phyloP scores from a whole-genome alignment of 2,888 invertebrate species.

The Ornithoptera alexandrae region DNA sequence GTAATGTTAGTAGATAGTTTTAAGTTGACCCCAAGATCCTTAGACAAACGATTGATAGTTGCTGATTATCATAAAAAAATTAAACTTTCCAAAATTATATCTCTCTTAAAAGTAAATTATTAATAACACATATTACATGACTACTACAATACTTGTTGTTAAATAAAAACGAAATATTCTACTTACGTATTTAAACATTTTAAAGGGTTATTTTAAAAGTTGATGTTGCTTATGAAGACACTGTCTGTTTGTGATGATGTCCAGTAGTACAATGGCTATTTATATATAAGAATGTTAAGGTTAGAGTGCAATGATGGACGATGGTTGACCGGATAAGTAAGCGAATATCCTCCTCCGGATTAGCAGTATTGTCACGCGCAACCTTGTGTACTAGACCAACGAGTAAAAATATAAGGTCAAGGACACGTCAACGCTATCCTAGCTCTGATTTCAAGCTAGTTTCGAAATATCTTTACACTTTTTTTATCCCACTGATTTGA shows the following conservation, averaged over 20 bases:
- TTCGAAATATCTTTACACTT: not conserved
- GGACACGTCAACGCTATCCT: conserved; percentile 36
- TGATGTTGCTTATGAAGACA: conserved; percentile 34
- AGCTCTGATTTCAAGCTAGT: conserved; percentile 24
- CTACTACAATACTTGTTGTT: not conserved
- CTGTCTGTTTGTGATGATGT: conserved; percentile 38
- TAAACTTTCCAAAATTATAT: too few species aligned
- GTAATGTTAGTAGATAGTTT: too few species aligned
- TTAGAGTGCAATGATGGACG: conserved; percentile 42
- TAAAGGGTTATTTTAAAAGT: conserved; percentile 37
- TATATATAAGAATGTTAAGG: conserved; percentile 42
- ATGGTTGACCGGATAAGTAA: conserved; percentile 57
- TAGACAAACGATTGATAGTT: too few species aligned
- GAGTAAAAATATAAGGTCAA: conserved; percentile 55
- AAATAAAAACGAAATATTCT: conserved; percentile 4
- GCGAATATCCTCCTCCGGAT: conserved; percentile 59
- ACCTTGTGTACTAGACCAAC: conserved; percentile 54
- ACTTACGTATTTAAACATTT: conserved; percentile 78
- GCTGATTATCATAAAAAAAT: too few species aligned
- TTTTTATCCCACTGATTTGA: not conserved
- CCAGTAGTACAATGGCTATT: conserved; percentile 33
- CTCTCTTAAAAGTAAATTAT: too few species aligned
- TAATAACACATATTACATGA: not conserved
- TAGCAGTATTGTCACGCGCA: conserved; percentile 60
- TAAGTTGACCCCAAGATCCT: too few species aligned